Base-by-base conservation (phyloP, 2,797 vertebrate genomes). In the Anguilla megastoma region DNA sequence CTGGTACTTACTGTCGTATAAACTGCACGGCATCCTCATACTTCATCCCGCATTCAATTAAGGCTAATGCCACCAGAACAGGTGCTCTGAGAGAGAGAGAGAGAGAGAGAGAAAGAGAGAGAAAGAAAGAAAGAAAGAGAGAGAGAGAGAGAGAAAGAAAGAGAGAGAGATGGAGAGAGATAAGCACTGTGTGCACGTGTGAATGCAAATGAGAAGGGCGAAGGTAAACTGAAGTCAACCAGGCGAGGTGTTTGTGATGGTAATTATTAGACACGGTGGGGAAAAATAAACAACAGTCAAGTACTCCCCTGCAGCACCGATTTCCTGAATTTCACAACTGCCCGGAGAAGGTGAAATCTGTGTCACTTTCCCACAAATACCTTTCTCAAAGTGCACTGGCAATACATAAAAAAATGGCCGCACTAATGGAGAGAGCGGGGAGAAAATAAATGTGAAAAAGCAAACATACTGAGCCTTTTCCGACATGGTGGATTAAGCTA, bases 21-120 rank as follows among this genome's bases (percentile, higher is more conserved):
- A 97, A 99, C 96, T 99, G 98, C 95, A 99, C 98, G 71, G 98
- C 98, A 89, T 99, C 98, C 95, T 99, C 98, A 1, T 99, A 99
- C 96, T 98, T 99, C 98, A 99, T 99, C 93, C 98, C 98, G 93
- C 94, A 95, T 94, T 99, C 98, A 92, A 99, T 98, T 94, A 99
- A 97, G 93, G 98, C 98, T 90, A 99, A 97, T 92, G 98, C 98
- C 92, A 99, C 98, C 94, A 99, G 95, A 90, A 99, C 98, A 88
- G 98, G 98, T 95, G 98, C 98, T 95, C 98, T 99, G 92, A 24
- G 92, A 94, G 88, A 91, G 36, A 54, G 76, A 91, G 87, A 85
- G 48, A 80, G 1, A 63, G 12, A 94, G 88, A 91, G 36, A 54
- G 76, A 91, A 86, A 85, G 48, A 80, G 1, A 41, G 92, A 24